Percentiles rank a stretch among this genome's conserved stretches.
phyloP scores from a whole-genome alignment of 2,888 invertebrate species.

The Zeuzera pyrina region DNA sequence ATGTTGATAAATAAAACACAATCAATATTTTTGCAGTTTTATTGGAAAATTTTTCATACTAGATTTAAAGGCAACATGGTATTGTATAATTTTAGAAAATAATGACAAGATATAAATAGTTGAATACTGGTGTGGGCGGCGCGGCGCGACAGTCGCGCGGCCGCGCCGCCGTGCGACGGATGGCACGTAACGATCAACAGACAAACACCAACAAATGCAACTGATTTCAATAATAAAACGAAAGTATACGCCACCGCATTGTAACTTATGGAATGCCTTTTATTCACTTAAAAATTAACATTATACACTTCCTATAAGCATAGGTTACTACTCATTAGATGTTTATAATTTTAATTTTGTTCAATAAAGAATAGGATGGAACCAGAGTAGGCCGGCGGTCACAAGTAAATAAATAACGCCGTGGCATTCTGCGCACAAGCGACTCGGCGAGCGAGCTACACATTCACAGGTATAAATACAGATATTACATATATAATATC shows the following conservation, averaged over 20 bases:
- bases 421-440: slow-evolving; percentile 4
- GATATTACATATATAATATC: slow-evolving; percentile 27
- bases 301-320: slow-evolving; percentile 57
- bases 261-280: slow-evolving; percentile 67
- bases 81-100: slow-evolving; percentile 61
- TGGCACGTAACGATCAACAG: slow-evolving; percentile 53
- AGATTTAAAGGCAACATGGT: slow-evolving; percentile 73
- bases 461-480: neutral
- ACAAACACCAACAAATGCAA: slow-evolving; percentile 39
- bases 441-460: too few relatives aligned
- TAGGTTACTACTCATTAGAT: slow-evolving; percentile 33
- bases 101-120: slow-evolving; percentile 42
- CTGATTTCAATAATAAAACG: slow-evolving; percentile 33
- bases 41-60: slow-evolving; percentile 69
- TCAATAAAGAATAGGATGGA: too few relatives aligned
- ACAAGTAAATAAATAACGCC: slow-evolving; percentile 9
- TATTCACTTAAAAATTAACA: slow-evolving; percentile 56
- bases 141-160: slow-evolving; percentile 13
- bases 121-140: slow-evolving; percentile 29
- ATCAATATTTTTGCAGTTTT: slow-evolving; percentile 65
- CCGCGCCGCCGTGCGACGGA: slow-evolving; percentile 31
- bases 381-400: too few relatives aligned
- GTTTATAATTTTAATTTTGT: slow-evolving; percentile 45
- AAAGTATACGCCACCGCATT: slow-evolving; percentile 59
- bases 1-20: slow-evolving; percentile 52